Evolutionary conservation across 2,113 vertebrate species (phyloP).

Genomic region (Donacobius atricapilla): DNA sequence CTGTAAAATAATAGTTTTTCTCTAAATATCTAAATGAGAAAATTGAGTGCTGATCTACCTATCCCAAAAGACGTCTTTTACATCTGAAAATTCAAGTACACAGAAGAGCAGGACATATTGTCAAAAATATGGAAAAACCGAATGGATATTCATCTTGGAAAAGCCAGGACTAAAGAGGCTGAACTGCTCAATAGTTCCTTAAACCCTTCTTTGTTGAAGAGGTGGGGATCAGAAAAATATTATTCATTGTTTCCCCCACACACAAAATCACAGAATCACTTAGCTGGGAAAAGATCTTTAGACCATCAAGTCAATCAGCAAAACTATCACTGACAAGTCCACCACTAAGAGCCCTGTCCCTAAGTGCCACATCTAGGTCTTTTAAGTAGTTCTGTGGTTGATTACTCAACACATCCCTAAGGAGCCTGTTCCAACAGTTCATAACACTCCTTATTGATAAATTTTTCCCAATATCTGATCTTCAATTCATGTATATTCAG

Average conservation of each 20-base stretch:
- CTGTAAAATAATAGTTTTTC: neutral
- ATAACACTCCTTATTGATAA: accelerated
- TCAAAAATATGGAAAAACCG: neutral
- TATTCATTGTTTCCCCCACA: neutral
- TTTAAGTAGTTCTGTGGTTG: neutral
- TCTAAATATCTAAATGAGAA: neutral
- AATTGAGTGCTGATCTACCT: neutral
- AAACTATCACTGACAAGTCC: neutral
- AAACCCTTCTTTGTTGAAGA: neutral
- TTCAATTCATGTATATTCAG: neutral
- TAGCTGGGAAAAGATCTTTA: neutral
- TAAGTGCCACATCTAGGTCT: neutral
- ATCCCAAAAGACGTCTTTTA: neutral
- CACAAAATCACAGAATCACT: neutral
- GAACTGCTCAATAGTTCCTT: neutral
- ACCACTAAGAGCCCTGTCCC: neutral
- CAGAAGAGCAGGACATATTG: neutral
- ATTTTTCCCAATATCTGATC: neutral
- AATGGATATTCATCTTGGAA: neutral
- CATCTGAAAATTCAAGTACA: neutral
- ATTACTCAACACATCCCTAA: neutral
- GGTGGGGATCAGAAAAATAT: neutral
- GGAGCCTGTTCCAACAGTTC: neutral
- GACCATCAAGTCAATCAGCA: neutral
- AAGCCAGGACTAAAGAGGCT: neutral